Evolutionary conservation across 1,140 invertebrate species (phyloP).

Genomic region (Steinernema khuongi): DNA sequence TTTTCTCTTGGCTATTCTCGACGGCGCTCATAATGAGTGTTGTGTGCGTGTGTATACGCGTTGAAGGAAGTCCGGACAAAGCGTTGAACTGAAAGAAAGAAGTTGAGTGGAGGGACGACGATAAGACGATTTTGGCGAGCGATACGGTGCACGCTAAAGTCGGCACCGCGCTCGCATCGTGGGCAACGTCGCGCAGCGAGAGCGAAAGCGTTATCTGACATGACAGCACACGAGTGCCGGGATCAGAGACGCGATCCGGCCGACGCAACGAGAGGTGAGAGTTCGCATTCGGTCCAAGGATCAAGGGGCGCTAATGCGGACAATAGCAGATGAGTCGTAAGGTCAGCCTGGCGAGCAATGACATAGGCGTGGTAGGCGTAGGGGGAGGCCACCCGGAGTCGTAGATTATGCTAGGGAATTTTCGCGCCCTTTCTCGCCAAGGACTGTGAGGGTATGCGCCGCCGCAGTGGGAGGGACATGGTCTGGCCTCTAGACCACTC

Average conservation of each 20-base stretch:
- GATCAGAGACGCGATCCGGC: not conserved
- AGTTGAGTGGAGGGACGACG: not conserved
- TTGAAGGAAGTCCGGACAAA: not conserved
- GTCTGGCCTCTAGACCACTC: no score
- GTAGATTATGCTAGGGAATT: constrained; percentile 1
- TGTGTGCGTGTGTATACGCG: no score
- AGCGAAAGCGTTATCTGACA: not conserved
- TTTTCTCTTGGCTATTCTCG: not conserved
- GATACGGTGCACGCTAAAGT: not conserved
- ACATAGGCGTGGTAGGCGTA: not conserved
- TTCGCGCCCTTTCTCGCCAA: not conserved
- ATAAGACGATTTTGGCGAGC: not conserved
- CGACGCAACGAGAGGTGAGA: not conserved
- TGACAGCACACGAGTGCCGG: not conserved
- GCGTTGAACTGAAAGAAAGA: not conserved
- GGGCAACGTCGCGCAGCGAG: not conserved
- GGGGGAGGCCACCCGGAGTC: not conserved
- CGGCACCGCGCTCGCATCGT: not conserved
- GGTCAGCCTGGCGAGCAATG: not conserved
- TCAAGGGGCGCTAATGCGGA: constrained; percentile 11
- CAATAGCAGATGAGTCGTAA: not conserved
- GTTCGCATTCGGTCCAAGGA: constrained; percentile 2
- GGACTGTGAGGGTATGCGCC: not conserved
- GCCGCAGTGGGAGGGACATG: not conserved
- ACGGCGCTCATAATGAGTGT: constrained; percentile 6